Evolutionary conservation across 2,113 vertebrate species (phyloP).

Genomic region (Dunckerocampus dactyliophorus): DNA sequence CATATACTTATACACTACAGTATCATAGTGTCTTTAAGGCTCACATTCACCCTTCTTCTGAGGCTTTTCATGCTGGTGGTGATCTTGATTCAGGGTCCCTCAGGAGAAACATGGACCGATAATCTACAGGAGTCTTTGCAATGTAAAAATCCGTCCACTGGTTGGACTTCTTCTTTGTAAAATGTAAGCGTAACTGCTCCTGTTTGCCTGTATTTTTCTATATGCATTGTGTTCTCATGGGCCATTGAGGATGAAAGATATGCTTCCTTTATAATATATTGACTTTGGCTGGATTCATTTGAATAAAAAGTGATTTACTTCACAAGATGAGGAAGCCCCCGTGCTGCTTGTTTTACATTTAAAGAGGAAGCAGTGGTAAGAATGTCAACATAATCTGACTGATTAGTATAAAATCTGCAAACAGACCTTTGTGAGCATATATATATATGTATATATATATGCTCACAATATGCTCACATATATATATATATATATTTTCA

Average conservation of each 20-base stretch:
- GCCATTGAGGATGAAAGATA: conserved; percentile 28
- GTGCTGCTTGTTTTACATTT: not conserved
- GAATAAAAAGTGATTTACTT: not conserved
- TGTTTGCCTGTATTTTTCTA: conserved; percentile 34
- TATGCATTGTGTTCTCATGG: conserved; percentile 23
- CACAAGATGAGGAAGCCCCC: not conserved
- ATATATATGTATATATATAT: conserved; percentile 1
- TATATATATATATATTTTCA: conserved; percentile 5
- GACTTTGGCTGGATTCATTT: conserved; percentile 27
- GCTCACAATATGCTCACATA: not conserved
- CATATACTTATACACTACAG: too few species aligned
- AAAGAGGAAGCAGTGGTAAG: not conserved
- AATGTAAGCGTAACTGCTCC: conserved; percentile 17
- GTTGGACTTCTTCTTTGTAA: conserved; percentile 11
- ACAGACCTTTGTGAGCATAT: not conserved
- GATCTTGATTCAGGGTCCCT: conserved; percentile 2
- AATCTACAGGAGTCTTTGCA: conserved; percentile 29
- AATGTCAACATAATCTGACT: conserved; percentile 33
- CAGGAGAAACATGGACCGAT: conserved; percentile 19
- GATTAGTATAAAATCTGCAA: conserved; percentile 43
- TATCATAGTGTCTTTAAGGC: too few species aligned
- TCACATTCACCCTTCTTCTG: too few species aligned
- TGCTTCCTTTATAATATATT: conserved; percentile 31
- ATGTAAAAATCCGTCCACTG: conserved; percentile 10
- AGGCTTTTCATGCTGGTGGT: conserved; percentile 10